These are phyloP conservation scores for Atrina japonica DNA, from an alignment of 2,888 invertebrate species.

Conservation along the genomic window DNA sequence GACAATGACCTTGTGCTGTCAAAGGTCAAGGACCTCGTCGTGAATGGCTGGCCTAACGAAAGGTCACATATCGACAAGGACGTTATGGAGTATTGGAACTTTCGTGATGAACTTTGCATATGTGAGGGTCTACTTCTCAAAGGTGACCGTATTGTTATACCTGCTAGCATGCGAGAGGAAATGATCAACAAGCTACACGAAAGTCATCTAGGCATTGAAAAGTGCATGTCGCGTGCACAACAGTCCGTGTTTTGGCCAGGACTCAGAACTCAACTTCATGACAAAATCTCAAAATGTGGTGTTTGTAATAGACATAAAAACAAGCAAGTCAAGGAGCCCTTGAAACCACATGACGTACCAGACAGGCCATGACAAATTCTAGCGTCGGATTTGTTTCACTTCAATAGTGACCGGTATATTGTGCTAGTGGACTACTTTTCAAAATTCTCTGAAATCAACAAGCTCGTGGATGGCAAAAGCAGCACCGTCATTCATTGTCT, in stretches of 20 bases:
- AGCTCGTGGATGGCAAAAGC: conserved; percentile 37
- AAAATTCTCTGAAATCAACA: conserved; percentile 44
- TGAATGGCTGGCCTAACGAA: conserved; percentile 42
- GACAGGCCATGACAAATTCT: conserved; percentile 36
- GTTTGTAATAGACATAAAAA: conserved; percentile 28
- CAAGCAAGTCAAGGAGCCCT: conserved; percentile 40
- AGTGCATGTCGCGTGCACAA: conserved; percentile 34
- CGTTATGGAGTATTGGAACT: conserved; percentile 36
- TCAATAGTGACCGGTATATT: conserved; percentile 35
- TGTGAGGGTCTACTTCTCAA: conserved; percentile 40
- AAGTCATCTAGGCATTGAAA: conserved; percentile 42
- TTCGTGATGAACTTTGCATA: conserved; percentile 36
- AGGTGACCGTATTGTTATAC: conserved; percentile 41
- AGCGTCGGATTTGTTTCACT: conserved; percentile 41
- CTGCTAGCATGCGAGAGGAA: conserved; percentile 28
- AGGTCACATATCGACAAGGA: not conserved
- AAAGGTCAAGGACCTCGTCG: conserved; percentile 30
- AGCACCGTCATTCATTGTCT: conserved; percentile 38
- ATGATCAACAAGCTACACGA: conserved; percentile 28
- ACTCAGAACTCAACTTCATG: conserved; percentile 23
- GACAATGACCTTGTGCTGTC: conserved; percentile 29
- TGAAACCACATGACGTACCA: conserved; percentile 37
- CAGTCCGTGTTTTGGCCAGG: conserved; percentile 43
- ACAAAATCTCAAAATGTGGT: conserved; percentile 22
- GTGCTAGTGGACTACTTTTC: conserved; percentile 52